Conservation (phyloP, 1,140 invertebrate species). For the Dreissena polymorpha region DNA sequence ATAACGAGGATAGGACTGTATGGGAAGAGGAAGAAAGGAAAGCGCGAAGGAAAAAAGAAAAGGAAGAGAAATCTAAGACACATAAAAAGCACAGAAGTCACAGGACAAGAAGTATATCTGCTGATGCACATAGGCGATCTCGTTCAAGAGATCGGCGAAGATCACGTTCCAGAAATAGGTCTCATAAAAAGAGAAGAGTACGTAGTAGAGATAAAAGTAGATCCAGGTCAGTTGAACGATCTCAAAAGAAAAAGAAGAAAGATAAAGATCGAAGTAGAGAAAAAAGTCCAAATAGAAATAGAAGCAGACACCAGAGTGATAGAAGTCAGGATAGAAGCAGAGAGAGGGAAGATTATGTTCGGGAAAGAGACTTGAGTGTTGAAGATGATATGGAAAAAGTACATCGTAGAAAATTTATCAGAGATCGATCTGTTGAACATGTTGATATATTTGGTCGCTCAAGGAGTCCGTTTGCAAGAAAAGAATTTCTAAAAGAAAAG, state of each 20-base stretch:
- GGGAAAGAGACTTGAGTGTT: constrained; percentile 54
- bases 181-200: constrained; percentile 5
- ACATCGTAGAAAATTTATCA: constrained; percentile 56
- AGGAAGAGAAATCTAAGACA: constrained; percentile 40
- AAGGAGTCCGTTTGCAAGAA: constrained; percentile 30
- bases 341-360: constrained; percentile 61
- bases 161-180: constrained; percentile 60
- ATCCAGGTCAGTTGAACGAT: constrained; percentile 31
- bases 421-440: constrained; percentile 50
- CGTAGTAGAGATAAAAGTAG: constrained; percentile 56
- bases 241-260: constrained; percentile 72
- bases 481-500: constrained; percentile 58
- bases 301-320: constrained; percentile 18
- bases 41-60: constrained; percentile 45
- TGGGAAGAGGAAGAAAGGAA: constrained; percentile 47
- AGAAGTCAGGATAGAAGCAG: constrained; percentile 58
- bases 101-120: constrained; percentile 25
- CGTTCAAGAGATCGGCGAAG: constrained; percentile 64
- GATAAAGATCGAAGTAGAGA: constrained; percentile 63
- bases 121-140: constrained; percentile 43
- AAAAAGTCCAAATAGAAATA: constrained; percentile 55
- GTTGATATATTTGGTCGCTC: constrained; percentile 49
- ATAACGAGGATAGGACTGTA: constrained; percentile 46
- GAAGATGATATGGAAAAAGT: constrained; percentile 64
- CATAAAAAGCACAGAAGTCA: constrained; percentile 24